These are phyloP conservation scores for Monomorium pharaonis DNA, from an alignment of 1,140 invertebrate genomes.

Conservation along the genomic window DNA sequence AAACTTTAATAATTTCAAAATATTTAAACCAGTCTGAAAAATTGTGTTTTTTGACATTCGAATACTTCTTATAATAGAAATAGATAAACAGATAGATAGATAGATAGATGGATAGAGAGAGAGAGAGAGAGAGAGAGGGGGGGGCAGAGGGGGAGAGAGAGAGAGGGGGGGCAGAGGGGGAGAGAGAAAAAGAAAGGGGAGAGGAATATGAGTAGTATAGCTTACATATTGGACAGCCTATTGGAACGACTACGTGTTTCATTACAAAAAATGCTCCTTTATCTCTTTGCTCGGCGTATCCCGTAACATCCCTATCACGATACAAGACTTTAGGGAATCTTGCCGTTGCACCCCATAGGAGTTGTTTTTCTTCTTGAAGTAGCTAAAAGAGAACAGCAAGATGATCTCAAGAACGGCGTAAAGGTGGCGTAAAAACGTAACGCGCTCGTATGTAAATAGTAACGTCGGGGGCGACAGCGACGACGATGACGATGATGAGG, in stretches of 20 bases:
- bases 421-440: constrained; percentile 41
- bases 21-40: too few relatives aligned
- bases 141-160: too few relatives aligned
- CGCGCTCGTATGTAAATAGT: constrained; percentile 59
- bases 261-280: constrained; percentile 9
- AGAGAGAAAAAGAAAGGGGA: too few relatives aligned
- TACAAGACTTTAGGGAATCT: background rate
- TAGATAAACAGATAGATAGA: too few relatives aligned
- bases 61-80: too few relatives aligned
- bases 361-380: constrained; percentile 3
- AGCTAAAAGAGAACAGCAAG: background rate
- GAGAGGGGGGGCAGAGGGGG: too few relatives aligned
- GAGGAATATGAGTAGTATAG: background rate
- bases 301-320: constrained; percentile 10
- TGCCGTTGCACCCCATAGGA: background rate
- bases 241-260: constrained; percentile 8
- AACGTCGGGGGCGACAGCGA: constrained; percentile 2
- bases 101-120: too few relatives aligned
- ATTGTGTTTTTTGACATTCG: background rate
- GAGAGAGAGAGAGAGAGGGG: too few relatives aligned
- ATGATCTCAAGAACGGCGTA: constrained; percentile 51
- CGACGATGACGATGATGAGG: background rate
- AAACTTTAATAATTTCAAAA: too few relatives aligned
- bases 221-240: background rate
- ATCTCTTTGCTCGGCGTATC: background rate